A percentile compares a stretch with the other conserved stretches of the same genome.
These are phyloP conservation scores for Chrysolina oricalcia DNA, from an alignment of 2,888 invertebrate species.

Conservation along the genomic window DNA sequence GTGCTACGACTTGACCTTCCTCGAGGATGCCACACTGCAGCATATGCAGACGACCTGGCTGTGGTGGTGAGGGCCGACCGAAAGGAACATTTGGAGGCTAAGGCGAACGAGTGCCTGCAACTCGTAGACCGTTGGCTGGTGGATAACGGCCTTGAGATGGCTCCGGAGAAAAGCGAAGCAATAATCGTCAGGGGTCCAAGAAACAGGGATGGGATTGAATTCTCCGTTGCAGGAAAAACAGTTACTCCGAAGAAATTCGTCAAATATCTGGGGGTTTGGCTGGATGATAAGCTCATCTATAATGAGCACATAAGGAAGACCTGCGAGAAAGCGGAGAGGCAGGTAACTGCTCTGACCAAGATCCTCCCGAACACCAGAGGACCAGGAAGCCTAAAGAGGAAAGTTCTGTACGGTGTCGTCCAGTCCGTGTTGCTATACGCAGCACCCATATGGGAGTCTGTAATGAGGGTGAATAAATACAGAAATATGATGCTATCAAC, in stretches of 20 bases:
- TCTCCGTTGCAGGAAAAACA: conserved; percentile 4
- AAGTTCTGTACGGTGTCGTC: conserved; percentile 27
- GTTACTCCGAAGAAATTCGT: conserved; percentile 17
- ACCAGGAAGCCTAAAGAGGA: conserved; percentile 33
- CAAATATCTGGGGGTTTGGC: conserved; percentile 39
- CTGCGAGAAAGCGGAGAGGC: conserved; percentile 34
- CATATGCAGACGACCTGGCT: conserved; percentile 14
- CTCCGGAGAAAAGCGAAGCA: conserved; percentile 35
- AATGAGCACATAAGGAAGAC: no score
- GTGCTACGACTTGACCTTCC: neutral
- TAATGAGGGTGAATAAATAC: conserved; percentile 3
- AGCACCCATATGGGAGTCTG: conserved; percentile 40
- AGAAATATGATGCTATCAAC: neutral
- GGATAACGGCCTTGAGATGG: neutral
- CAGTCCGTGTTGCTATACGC: conserved; percentile 42
- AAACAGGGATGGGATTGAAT: conserved; percentile 19
- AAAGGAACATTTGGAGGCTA: neutral
- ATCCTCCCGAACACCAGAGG: conserved; percentile 53
- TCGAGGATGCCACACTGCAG: neutral
- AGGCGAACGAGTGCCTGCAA: neutral
- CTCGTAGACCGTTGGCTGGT: conserved; percentile 9
- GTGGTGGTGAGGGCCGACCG: neutral
- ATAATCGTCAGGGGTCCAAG: conserved; percentile 24
- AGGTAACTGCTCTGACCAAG: conserved; percentile 44
- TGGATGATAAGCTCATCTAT: no score